Conservation (phyloP, 1,140 invertebrate genomes). For the Leptonema lineaticorne region DNA sequence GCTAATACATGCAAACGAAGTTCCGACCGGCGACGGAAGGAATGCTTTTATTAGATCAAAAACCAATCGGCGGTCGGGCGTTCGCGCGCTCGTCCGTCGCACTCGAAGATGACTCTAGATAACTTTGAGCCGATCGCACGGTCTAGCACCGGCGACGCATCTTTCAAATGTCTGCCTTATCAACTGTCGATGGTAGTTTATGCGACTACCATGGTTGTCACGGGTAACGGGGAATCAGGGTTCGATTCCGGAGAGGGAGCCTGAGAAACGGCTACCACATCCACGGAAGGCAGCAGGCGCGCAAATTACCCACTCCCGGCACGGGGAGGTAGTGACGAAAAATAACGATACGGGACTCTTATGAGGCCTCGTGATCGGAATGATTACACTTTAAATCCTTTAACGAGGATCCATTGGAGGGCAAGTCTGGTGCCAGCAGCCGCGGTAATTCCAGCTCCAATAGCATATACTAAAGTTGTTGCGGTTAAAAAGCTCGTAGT, state of each 20-base stretch:
- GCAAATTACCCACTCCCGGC: conserved; percentile 83
- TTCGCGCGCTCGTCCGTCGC: too few relatives aligned
- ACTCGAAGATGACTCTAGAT: conserved; percentile 74
- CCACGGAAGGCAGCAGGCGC: conserved; percentile 89
- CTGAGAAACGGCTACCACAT: conserved; percentile 91
- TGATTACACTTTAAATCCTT: conserved; percentile 88
- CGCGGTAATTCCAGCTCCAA: too few relatives aligned
- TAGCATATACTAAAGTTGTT: too few relatives aligned
- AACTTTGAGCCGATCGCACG: conserved; percentile 76
- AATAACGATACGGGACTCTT: conserved; percentile 82
- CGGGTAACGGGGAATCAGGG: conserved; percentile 76
- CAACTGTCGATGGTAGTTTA: conserved; percentile 81
- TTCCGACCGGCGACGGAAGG: conserved; percentile 65
- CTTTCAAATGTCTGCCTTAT: conserved; percentile 88
- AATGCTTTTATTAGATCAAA: too few relatives aligned
- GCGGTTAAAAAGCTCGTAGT: too few relatives aligned
- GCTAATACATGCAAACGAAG: conserved; percentile 78
- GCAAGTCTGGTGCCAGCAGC: too few relatives aligned
- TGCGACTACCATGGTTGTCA: conserved; percentile 72
- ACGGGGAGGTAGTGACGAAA: conserved; percentile 82
- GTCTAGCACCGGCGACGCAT: conserved; percentile 71
- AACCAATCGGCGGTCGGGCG: too few relatives aligned
- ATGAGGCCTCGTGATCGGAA: conserved; percentile 80
- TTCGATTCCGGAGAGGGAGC: conserved; percentile 73
- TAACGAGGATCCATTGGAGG: too few relatives aligned